Evolutionary conservation across 2,797 vertebrate species (phyloP).

Genomic region (Enteromius argenteus): DNA sequence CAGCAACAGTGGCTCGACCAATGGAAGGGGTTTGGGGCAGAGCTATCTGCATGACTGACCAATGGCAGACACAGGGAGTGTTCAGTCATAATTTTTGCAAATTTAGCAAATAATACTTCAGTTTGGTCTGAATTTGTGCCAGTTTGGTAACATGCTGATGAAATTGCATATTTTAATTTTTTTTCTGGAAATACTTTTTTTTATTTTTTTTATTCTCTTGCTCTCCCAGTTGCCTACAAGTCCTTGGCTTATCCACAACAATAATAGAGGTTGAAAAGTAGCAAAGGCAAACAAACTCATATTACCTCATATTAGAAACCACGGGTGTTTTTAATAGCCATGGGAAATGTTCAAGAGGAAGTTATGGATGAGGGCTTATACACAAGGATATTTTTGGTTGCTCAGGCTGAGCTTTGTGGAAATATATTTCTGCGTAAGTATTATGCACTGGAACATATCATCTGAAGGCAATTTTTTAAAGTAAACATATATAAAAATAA

Average conservation of each 20-base stretch:
- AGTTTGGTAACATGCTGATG: background rate
- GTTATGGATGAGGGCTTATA: background rate
- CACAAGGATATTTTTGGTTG: background rate
- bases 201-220: background rate
- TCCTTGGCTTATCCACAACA: background rate
- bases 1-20: constrained; percentile 26
- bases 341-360: background rate
- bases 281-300: background rate
- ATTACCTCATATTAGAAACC: constrained; percentile 11
- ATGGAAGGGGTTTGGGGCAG: background rate
- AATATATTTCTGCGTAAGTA: background rate
- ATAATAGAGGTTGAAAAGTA: background rate
- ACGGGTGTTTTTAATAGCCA: background rate
- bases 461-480: background rate
- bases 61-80: background rate
- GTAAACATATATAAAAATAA: background rate
- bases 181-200: background rate
- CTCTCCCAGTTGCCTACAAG: background rate
- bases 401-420: background rate
- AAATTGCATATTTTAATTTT: background rate
- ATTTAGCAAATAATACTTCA: background rate
- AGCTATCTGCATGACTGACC: background rate
- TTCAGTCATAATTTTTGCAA: background rate
- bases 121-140: background rate
- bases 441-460: background rate